Evolutionary conservation across 2,888 invertebrate genomes (phyloP).

Genomic region (Congeria kusceri): DNA sequence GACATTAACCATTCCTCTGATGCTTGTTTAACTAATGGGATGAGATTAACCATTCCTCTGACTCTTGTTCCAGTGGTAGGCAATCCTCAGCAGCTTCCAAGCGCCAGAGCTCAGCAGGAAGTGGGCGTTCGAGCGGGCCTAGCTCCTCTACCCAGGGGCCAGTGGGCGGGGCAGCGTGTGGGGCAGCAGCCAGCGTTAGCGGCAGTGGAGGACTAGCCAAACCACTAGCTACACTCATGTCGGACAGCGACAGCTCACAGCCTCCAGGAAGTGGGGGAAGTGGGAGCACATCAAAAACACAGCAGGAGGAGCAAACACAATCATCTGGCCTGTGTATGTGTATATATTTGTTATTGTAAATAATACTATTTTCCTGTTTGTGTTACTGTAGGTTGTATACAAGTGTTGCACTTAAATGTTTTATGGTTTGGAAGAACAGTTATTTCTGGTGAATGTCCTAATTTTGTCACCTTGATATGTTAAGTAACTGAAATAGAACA

Average conservation of each 20-base stretch:
- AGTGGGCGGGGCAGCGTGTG: conserved; percentile 21
- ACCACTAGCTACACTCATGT: conserved; percentile 54
- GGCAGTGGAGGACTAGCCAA: conserved; percentile 73
- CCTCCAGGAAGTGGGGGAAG: conserved; percentile 47
- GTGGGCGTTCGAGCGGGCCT: conserved; percentile 27
- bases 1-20: too few relatives aligned
- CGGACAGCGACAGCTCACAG: conserved; percentile 65
- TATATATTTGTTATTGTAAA: too few relatives aligned
- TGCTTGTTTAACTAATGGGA: too few relatives aligned
- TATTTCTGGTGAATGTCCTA: too few relatives aligned
- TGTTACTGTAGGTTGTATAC: too few relatives aligned
- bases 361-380: too few relatives aligned
- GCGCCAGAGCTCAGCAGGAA: conserved; percentile 55
- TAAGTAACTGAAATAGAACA: too few relatives aligned
- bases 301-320: conserved; percentile 49
- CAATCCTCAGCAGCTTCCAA: conserved; percentile 82
- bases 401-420: too few relatives aligned
- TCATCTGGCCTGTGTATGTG: conserved; percentile 55
- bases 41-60: too few relatives aligned
- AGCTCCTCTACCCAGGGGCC: conserved; percentile 38
- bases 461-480: too few relatives aligned
- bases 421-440: too few relatives aligned
- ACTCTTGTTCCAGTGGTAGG: conserved; percentile 74
- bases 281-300: conserved; percentile 51
- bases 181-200: conserved; percentile 52